Percentiles rank a stretch among this genome's conserved stretches.
phyloP scores from a whole-genome alignment of 2,113 vertebrate genomes.

The Mustela nigripes region DNA sequence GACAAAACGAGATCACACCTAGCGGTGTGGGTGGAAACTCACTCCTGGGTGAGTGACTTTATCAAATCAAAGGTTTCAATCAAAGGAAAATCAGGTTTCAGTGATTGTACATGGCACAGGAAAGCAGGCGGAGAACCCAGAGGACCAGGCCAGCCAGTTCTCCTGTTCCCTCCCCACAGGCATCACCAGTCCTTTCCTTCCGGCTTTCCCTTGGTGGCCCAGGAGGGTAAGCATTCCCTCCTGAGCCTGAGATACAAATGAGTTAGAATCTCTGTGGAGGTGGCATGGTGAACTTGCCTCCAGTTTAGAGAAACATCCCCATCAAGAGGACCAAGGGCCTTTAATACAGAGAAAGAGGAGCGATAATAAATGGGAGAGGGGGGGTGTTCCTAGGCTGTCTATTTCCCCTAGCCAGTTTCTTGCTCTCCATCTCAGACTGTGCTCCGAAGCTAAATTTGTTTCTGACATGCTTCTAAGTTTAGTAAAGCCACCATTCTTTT shows the following conservation, averaged over 20 bases:
- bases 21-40: not conserved
- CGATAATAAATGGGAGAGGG: slow-evolving; percentile 35
- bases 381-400: slow-evolving; percentile 48
- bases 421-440: not conserved
- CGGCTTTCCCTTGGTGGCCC: not conserved
- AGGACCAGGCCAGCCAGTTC: not conserved
- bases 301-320: slow-evolving; percentile 65
- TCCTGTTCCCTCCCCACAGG: not conserved
- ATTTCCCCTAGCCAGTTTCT: slow-evolving; percentile 57
- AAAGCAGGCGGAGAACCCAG: not conserved
- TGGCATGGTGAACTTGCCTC: slow-evolving; percentile 69
- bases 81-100: not conserved
- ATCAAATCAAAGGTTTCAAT: not conserved
- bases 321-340: slow-evolving; percentile 59
- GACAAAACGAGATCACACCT: not conserved
- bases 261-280: slow-evolving; percentile 60
- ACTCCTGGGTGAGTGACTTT: not conserved
- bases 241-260: slow-evolving; percentile 48
- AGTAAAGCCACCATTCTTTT: not conserved
- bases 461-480: not conserved
- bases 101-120: not conserved
- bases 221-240: not conserved
- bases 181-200: not conserved
- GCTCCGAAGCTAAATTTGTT: not conserved
- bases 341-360: slow-evolving; percentile 60